A percentile compares a stretch with the other conserved stretches of the same genome.
Conservation (phyloP, 2,113 vertebrate species). For the Rafetus swinhoei region DNA sequence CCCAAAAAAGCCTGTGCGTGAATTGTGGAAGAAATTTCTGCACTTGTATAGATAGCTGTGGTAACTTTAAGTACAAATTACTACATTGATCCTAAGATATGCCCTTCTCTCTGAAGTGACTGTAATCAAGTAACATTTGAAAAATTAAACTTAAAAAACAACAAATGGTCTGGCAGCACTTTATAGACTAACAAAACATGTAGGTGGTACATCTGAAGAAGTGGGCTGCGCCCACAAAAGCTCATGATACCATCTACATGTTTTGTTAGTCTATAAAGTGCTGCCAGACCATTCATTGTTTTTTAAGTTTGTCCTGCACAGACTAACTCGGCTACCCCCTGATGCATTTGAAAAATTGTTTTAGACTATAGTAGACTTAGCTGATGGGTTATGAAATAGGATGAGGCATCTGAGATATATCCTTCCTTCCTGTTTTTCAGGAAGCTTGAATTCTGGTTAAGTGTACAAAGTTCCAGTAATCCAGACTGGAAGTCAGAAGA, state of each 20-base stretch:
- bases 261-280: too few species aligned
- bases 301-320: too few species aligned
- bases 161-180: too few species aligned
- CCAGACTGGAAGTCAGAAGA: background rate
- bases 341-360: background rate
- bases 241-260: too few species aligned
- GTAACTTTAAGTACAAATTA: background rate
- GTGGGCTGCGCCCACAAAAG: too few species aligned
- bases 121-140: background rate
- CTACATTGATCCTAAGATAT: background rate
- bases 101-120: background rate
- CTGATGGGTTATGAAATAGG: background rate
- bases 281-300: too few species aligned
- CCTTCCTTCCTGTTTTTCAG: background rate
- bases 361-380: background rate
- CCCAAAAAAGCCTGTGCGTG: background rate
- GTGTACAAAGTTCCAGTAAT: background rate
- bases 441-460: background rate
- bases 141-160: background rate
- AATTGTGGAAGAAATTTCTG: background rate
- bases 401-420: background rate
- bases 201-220: too few species aligned
- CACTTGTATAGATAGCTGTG: background rate
- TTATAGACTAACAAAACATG: too few species aligned
- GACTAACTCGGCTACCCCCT: too few species aligned